These are phyloP conservation scores for Neoniphon sammara DNA, from an alignment of 2,797 vertebrate species.

Conservation along the genomic window DNA sequence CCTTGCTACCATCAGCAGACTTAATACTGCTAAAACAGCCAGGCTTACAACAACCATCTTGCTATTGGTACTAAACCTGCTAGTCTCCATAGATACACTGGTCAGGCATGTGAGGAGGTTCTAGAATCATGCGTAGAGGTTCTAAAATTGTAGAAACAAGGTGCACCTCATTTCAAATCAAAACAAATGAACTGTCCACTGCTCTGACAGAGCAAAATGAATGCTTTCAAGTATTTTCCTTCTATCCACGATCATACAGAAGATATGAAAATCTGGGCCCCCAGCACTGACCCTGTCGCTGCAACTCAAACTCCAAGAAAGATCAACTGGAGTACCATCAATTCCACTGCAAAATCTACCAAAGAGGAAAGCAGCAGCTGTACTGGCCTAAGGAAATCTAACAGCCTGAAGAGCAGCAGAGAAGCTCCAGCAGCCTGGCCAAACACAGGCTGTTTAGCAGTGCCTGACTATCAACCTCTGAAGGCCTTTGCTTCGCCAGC, in stretches of 20 bases:
- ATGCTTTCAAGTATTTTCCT: conserved; percentile 23
- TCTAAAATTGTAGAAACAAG: conserved; percentile 11
- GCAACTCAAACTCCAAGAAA: neutral
- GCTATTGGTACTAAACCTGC: too few relatives aligned
- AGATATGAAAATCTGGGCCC: conserved; percentile 8
- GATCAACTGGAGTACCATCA: neutral
- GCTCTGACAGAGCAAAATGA: conserved; percentile 37
- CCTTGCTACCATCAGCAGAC: too few relatives aligned
- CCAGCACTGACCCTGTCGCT: too few relatives aligned
- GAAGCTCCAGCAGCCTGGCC: neutral
- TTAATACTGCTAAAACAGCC: too few relatives aligned
- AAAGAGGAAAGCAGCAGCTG: rapidly evolving
- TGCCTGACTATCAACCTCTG: conserved; percentile 56
- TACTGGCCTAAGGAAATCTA: neutral
- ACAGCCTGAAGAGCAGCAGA: neutral
- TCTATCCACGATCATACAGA: conserved; percentile 18
- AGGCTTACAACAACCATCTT: too few relatives aligned
- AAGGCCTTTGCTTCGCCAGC: conserved; percentile 37
- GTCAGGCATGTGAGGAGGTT: conserved; percentile 4
- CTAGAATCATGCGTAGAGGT: conserved; percentile 5
- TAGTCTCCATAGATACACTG: too few relatives aligned
- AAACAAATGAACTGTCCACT: conserved; percentile 25
- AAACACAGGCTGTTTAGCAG: neutral
- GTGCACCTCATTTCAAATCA: conserved; percentile 30
- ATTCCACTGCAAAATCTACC: neutral